Conservation (phyloP, 2,888 invertebrate species). For the Drosophila mettleri region DNA sequence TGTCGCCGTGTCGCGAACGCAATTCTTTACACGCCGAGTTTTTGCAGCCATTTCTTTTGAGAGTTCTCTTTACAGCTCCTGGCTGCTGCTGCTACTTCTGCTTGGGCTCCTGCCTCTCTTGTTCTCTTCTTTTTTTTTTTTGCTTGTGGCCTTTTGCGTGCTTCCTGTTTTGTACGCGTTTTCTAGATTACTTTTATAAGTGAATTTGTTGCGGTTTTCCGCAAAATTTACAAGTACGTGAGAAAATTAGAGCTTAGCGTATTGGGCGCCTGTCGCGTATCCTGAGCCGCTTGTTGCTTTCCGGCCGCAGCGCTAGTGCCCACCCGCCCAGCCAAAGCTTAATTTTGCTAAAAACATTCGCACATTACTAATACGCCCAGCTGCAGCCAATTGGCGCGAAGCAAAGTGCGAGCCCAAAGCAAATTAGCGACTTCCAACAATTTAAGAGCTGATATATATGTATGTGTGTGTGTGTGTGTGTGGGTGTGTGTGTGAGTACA, state of each 20-base stretch:
- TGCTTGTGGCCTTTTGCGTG: slow-evolving; percentile 51
- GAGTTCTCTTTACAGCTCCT: not conserved
- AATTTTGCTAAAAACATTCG: not conserved
- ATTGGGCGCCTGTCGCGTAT: slow-evolving; percentile 35
- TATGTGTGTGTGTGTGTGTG: not conserved
- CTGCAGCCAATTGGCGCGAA: slow-evolving; percentile 31
- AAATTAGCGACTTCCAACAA: slow-evolving; percentile 70
- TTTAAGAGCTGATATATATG: slow-evolving; percentile 33
- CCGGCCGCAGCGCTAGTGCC: slow-evolving; percentile 22
- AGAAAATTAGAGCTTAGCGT: slow-evolving; percentile 79
- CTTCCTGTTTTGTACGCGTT: slow-evolving; percentile 76
- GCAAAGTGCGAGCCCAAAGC: slow-evolving; percentile 27
- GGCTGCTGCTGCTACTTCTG: not conserved
- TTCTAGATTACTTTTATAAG: slow-evolving; percentile 80
- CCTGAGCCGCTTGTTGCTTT: slow-evolving; percentile 66
- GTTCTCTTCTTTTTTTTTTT: not conserved
- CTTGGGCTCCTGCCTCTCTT: too few relatives aligned
- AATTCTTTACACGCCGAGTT: slow-evolving; percentile 63
- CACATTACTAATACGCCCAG: slow-evolving; percentile 33
- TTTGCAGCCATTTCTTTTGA: slow-evolving; percentile 42
- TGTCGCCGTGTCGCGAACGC: slow-evolving; percentile 75
- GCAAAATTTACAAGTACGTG: slow-evolving; percentile 80
- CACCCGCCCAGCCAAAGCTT: slow-evolving; percentile 31
- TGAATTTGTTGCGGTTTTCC: slow-evolving; percentile 80
- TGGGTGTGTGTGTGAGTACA: not conserved